Evolutionary conservation across 2,888 invertebrate genomes (phyloP), one percentile per base, ranked within the genome.

Genomic region (Lordiphosa fenestrarum): DNA sequence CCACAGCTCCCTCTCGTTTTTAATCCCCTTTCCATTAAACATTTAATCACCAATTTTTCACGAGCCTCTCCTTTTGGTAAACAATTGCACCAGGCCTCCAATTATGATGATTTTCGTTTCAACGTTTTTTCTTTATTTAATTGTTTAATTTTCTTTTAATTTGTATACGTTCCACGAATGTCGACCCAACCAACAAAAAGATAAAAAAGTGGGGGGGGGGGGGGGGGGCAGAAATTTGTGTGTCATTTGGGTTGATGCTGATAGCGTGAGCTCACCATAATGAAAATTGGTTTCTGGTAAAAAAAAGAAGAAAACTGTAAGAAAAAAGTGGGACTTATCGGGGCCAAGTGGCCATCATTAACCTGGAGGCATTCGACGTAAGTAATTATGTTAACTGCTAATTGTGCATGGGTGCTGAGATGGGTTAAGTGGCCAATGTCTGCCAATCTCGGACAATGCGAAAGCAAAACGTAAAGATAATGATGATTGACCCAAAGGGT

Each of bases 331-430:
- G 48, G 30, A 53, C 83, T 67, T 77, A 82, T 77, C 83, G 48
- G 48, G 53, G 51, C 52, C 62, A 73, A 81, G 71, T 66, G 63
- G 73, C 15, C 51, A 66, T 61, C 66, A 71, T 82, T 82, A 82
- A 78, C 75, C 80, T 75, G 61, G 67, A 66, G 75, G 66, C 73
- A 54, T 55, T 39, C 65, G 15, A 62, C 51, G 80, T 82, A 77
- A 52, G 80, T 82, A 77, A 77, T 77, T 77, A 69, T 61, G 59
- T 58, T 61, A 72, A 67, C 75, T 69, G 83, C 75, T 77, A 82
- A 82, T 77, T 77, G 82, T 59, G 57, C 60, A 53, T n/a, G 33
- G 10, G 6, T 19, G 19, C 19, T 19, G 9, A 19, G 19, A 19
- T 19, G 19, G 19, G 19, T 19, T 19, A 19, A 19, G 19, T 19